Conservation (phyloP, 2,797 vertebrate genomes). For the Lacerta bilineata region DNA sequence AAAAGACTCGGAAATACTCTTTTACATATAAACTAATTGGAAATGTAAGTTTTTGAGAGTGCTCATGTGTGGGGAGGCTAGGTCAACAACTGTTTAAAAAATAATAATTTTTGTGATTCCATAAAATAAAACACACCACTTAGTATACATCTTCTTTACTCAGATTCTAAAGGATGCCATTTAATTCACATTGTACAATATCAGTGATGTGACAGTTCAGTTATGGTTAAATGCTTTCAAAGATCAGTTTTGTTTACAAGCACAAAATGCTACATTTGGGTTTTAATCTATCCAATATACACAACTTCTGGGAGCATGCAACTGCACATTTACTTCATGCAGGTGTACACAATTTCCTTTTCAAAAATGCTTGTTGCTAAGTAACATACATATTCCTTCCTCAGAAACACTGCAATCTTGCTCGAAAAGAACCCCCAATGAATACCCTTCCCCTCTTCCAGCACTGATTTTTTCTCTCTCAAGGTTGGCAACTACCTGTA, state of each 20-base stretch:
- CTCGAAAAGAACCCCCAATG: neutral
- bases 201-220: neutral
- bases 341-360: conserved; percentile 38
- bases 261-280: conserved; percentile 11
- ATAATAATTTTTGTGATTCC: neutral
- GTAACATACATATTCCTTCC: conserved; percentile 27
- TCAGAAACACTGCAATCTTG: neutral
- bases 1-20: neutral
- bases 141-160: neutral
- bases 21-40: neutral
- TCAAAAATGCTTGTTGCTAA: neutral
- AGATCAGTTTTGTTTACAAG: conserved; percentile 32
- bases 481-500: neutral
- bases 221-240: conserved; percentile 26
- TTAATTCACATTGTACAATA: neutral
- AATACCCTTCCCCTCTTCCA: neutral
- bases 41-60: neutral
- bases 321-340: neutral
- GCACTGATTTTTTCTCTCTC: conserved; percentile 12
- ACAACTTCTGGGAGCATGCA: conserved; percentile 32
- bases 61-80: neutral
- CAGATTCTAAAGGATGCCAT: neutral
- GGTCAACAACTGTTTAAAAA: neutral
- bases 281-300: conserved; percentile 12
- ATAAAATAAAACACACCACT: conserved; percentile 1